These are phyloP conservation scores for Beris chalybata DNA, from an alignment of 2,888 invertebrate genomes.

Conservation along the genomic window DNA sequence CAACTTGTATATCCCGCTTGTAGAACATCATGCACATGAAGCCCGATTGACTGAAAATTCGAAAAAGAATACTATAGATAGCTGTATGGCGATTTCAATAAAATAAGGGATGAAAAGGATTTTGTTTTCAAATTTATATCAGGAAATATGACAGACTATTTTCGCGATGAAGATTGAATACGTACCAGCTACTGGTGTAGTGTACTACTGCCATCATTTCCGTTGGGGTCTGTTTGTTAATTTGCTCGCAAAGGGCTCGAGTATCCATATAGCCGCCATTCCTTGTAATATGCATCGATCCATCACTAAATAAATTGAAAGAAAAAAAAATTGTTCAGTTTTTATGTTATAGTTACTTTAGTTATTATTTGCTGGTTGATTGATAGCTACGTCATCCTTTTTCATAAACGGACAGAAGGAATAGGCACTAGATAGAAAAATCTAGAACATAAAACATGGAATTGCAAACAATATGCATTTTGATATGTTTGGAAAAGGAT, in stretches of 20 bases:
- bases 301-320: slow-evolving; percentile 50
- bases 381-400: too few species aligned
- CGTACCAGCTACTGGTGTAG: slow-evolving; percentile 74
- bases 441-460: too few species aligned
- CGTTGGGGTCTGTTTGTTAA: slow-evolving; percentile 58
- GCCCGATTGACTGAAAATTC: slow-evolving; percentile 68
- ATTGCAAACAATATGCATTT: too few species aligned
- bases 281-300: slow-evolving; percentile 57
- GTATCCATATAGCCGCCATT: slow-evolving; percentile 57
- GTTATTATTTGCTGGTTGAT: too few species aligned
- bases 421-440: too few species aligned
- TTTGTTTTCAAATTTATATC: too few species aligned
- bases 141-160: too few species aligned
- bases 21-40: slow-evolving; percentile 89
- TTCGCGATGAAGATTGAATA: slow-evolving; percentile 19
- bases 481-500: too few species aligned
- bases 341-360: too few species aligned
- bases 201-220: slow-evolving; percentile 68
- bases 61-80: slow-evolving; percentile 1
- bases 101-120: neutral
- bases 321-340: slow-evolving; percentile 23
- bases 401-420: too few species aligned
- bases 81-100: too few species aligned
- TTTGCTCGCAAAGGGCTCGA: slow-evolving; percentile 56
- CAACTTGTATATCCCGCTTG: slow-evolving; percentile 81